phyloP scores from a whole-genome alignment of 2,888 invertebrate species.

The Oxytorus armatus region DNA sequence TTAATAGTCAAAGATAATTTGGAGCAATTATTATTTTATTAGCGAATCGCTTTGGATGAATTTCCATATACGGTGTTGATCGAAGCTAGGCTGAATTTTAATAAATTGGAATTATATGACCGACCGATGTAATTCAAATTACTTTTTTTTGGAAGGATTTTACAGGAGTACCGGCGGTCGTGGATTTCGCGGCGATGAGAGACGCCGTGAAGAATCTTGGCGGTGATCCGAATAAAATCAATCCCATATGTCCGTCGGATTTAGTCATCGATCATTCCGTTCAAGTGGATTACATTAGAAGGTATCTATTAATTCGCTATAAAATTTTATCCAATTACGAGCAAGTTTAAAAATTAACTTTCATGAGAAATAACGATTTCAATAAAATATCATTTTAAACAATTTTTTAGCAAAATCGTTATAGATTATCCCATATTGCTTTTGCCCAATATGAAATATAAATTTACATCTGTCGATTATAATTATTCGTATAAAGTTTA shows the following conservation, averaged over 20 bases:
- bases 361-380: background rate
- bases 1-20: too few relatives aligned
- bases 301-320: slow-evolving; percentile 83
- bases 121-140: background rate
- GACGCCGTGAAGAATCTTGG: slow-evolving; percentile 95
- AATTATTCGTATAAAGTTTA: background rate
- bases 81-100: too few relatives aligned
- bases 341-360: too few relatives aligned
- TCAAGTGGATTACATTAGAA: slow-evolving; percentile 96
- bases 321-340: background rate
- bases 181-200: slow-evolving; percentile 99
- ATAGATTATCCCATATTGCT: too few relatives aligned
- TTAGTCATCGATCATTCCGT: slow-evolving; percentile 99
- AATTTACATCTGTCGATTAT: background rate
- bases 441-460: too few relatives aligned
- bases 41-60: too few relatives aligned
- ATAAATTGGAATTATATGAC: too few relatives aligned
- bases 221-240: slow-evolving; percentile 96
- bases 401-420: too few relatives aligned
- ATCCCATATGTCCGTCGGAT: slow-evolving; percentile 98
- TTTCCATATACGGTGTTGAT: too few relatives aligned
- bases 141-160: slow-evolving; percentile 88
- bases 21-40: too few relatives aligned
- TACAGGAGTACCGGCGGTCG: slow-evolving; percentile 99
- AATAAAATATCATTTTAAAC: too few relatives aligned